phyloP scores from a whole-genome alignment of 2,888 invertebrate genomes.

The Aphrophora alni region DNA sequence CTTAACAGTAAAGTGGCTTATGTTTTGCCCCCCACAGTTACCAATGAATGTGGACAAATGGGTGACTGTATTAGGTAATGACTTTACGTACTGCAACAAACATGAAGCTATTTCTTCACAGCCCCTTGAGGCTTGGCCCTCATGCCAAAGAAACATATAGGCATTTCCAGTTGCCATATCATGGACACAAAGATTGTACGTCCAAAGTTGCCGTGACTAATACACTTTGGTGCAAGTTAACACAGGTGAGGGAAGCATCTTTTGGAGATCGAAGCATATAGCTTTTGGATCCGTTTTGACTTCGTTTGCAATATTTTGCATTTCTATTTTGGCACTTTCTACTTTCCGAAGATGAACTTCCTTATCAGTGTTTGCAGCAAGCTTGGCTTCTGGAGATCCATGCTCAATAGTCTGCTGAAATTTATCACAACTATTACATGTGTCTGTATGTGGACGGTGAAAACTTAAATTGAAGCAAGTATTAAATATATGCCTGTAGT shows the following conservation, averaged over 20 bases:
- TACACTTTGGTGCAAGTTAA: slow-evolving; percentile 44
- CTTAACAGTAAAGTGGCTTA: no score
- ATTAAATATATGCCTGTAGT: slow-evolving; percentile 10
- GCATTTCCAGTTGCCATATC: slow-evolving; percentile 31
- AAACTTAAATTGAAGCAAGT: slow-evolving; percentile 12
- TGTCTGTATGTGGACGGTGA: slow-evolving; percentile 13
- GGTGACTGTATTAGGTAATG: slow-evolving; percentile 34
- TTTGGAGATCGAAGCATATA: slow-evolving; percentile 47
- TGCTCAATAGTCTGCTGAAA: no score
- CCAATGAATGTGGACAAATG: slow-evolving; percentile 42
- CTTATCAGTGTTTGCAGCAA: background rate
- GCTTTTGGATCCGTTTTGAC: slow-evolving; percentile 3
- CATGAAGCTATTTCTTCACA: slow-evolving; percentile 46
- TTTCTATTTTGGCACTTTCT: slow-evolving; percentile 37
- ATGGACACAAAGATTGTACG: slow-evolving; percentile 45
- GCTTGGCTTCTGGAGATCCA: background rate
- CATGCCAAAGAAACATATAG: slow-evolving; percentile 46
- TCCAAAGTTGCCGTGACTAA: slow-evolving; percentile 47
- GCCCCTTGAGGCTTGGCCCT: slow-evolving; percentile 44
- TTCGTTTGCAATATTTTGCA: background rate
- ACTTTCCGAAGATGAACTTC: slow-evolving; percentile 38
- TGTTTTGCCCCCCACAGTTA: slow-evolving; percentile 44
- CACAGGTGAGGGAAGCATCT: slow-evolving; percentile 44
- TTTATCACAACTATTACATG: slow-evolving; percentile 15
- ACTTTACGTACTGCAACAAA: slow-evolving; percentile 41